Evolutionary conservation across 2,888 invertebrate species (phyloP), one percentile per base, ranked within the genome.

Genomic region (Folsomia manolachei): DNA sequence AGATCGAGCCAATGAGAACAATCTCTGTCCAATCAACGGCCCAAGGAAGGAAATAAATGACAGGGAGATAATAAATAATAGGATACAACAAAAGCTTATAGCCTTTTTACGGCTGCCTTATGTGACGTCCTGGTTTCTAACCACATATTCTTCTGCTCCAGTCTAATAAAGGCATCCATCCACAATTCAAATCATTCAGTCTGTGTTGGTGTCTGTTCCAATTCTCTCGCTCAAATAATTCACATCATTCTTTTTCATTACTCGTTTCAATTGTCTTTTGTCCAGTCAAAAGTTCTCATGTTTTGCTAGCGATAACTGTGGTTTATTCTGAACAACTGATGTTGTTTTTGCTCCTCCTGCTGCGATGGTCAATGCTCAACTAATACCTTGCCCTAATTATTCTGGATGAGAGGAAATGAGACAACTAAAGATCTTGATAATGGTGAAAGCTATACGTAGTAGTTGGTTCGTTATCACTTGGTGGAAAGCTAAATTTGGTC

Each of bases 21-120:
- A 66, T 66, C 65, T 66, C 25, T 52, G 21, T 24, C 65, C 65
- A 66, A 66, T 66, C 65, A 63, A 63, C 27, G 19, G 27, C 18
- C n/a, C 63, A 66, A 66, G 51, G 52, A 66, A 27, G 26, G 25
- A 63, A 66, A 66, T 66, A 66, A 66, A 66, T 51, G 65, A 66
- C 65, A 66, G 23, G 64, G 64, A 27, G 27, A n/a, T n/a, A 27
- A 64, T 64, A 64, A 64, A 27, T 27, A 64, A 64, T 60, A 60
- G 23, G 63, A 56, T 21, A 66, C 65, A 66, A 66, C 23, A 39
- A 51, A 18, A 39, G 65, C 52, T 4, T n/a, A 19, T 27, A 51
- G 65, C 27, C 65, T 52, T 66, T 66, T 52, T 64, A 64, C 27
- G 64, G 27, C 19, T 64, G 64, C 39, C 39, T 39, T 64, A 64